phyloP scores from a whole-genome alignment of 2,797 vertebrate species.

The Gallinago nigripennis region DNA sequence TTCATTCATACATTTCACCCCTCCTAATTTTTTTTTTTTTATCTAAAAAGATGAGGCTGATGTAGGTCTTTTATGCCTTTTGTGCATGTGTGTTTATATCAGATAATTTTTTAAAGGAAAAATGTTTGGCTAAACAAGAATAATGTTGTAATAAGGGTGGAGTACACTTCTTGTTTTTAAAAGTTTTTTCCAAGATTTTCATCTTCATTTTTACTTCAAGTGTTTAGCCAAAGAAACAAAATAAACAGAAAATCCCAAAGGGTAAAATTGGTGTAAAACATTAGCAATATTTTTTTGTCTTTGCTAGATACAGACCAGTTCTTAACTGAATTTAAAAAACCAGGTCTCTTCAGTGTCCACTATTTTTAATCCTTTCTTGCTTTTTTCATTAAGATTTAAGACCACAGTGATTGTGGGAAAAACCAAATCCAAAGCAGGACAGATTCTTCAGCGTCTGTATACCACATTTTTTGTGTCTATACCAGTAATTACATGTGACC shows the following conservation, averaged over 20 bases:
- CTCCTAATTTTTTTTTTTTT: not conserved
- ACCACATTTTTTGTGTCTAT: not conserved
- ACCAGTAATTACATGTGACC: not conserved
- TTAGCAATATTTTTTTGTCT: not conserved
- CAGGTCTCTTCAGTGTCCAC: not conserved
- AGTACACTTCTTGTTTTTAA: conserved; percentile 57
- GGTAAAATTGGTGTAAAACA: conserved; percentile 26
- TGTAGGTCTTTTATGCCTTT: conserved; percentile 29
- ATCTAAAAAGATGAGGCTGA: not conserved
- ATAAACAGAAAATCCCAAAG: conserved; percentile 55
- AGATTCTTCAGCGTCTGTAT: not conserved
- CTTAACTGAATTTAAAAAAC: not conserved
- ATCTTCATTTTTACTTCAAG: conserved; percentile 65
- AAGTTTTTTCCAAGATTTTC: conserved; percentile 67
- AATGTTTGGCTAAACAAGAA: conserved; percentile 60
- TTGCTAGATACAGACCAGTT: not conserved
- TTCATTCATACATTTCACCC: not conserved
- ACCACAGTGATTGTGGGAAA: not conserved
- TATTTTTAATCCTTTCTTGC: not conserved
- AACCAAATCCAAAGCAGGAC: not conserved
- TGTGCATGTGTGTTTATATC: conserved; percentile 13
- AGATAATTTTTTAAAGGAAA: conserved; percentile 47
- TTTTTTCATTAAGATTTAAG: not conserved
- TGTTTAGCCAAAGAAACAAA: conserved; percentile 65
- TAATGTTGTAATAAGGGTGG: conserved; percentile 69